Base-by-base conservation (phyloP, 2,888 invertebrate genomes). In the Drosophila multiciliata region DNA sequence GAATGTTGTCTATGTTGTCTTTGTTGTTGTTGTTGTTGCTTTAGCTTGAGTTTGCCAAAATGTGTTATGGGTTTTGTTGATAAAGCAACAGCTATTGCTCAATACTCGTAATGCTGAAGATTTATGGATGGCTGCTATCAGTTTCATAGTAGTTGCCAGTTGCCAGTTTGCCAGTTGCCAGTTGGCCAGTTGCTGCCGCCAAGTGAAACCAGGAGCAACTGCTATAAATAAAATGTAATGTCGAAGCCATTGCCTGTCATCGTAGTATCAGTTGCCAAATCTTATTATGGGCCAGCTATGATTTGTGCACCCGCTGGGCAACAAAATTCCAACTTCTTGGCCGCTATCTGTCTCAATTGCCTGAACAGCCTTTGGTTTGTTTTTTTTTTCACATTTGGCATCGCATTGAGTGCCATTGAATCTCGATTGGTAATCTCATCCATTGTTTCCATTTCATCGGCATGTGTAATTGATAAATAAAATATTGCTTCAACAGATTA, bases 151-250 rank as follows among this genome's bases (percentile, higher is more conserved):
- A 64, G 71, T 75, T 63, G 57, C 38, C 29, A 64, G 71, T 75
- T 63, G 57, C 38, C 29, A 42, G 38, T 36, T 64, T n/a, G 11
- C 11, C 29, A 15, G 40, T 20, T 45, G 33, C 49, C 29, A 42
- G 38, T 36, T 64, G 15, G 11, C 11, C 29, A n/a, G 40, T 20
- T 45, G 33, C 49, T 48, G 67, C 8, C 23, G 8, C 15, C 67
- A 66, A 78, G 75, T 73, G 82, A 82, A 79, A 57, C 54, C 52
- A 54, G 66, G 36, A 55, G 58, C 66, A 71, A 64, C 60, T 50
- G 87, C 73, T 67, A 84, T 89, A 84, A 84, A 84, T 84, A 54
- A 86, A 81, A 89, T 75, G 68, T 69, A 66, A 70, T 70, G 66
- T 40, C 49, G 11, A 29, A 63, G 54, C 17, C 32, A 66, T 40